phyloP scores from a whole-genome alignment of 2,113 vertebrate species.

The Vombatus ursinus region DNA sequence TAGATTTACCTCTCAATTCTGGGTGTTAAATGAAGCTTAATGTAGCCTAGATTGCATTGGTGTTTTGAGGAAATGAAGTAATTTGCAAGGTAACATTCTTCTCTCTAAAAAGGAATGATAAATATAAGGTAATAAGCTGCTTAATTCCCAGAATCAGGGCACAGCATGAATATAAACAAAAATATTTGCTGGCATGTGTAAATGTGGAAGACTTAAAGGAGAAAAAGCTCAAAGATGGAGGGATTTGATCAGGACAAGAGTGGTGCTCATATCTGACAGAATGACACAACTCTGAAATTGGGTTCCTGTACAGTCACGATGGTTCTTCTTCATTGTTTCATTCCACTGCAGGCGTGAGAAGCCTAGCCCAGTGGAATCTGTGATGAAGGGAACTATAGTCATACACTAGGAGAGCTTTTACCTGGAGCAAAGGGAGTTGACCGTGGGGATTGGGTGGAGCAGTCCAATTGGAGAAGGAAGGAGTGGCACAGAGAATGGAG shows the following conservation, averaged over 20 bases:
- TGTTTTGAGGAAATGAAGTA: neutral
- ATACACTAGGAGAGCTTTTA: neutral
- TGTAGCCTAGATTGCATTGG: neutral
- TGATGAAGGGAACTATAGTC: neutral
- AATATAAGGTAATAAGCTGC: neutral
- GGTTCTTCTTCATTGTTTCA: neutral
- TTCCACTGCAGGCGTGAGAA: neutral
- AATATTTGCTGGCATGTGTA: neutral
- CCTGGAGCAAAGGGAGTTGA: neutral
- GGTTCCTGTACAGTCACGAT: neutral
- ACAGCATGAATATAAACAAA: neutral
- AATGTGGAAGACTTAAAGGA: neutral
- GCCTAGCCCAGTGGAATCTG: neutral
- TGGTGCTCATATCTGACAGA: neutral
- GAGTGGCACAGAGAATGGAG: neutral
- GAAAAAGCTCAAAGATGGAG: neutral
- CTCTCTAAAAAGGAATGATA: neutral
- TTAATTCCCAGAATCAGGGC: neutral
- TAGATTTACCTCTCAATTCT: neutral
- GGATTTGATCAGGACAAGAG: neutral
- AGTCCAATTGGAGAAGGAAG: neutral
- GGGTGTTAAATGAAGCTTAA: neutral
- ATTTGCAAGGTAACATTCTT: neutral
- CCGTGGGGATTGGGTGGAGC: neutral
- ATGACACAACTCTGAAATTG: neutral